Evolutionary conservation across 2,113 vertebrate species (phyloP).

Genomic region (Vidua chalybeata): DNA sequence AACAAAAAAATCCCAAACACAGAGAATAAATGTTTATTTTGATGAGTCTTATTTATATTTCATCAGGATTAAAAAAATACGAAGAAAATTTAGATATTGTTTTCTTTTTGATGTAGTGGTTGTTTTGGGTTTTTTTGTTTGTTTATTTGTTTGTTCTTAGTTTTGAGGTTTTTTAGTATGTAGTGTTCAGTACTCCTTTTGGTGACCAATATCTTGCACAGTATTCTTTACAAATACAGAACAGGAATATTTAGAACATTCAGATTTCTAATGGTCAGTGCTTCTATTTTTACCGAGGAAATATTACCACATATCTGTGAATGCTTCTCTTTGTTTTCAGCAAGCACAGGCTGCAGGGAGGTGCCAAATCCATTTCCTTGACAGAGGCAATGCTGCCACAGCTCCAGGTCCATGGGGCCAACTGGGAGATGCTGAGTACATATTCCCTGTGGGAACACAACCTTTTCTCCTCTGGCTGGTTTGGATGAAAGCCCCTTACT

Average conservation of each 20-base stretch:
- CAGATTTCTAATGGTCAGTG: not conserved
- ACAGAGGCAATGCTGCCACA: not conserved
- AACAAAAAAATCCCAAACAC: not conserved
- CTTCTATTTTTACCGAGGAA: not conserved
- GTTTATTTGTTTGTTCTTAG: not conserved
- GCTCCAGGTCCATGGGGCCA: not conserved
- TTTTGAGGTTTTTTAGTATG: not conserved
- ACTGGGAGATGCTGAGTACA: fast-evolving
- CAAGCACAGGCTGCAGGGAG: not conserved
- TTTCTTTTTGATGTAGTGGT: not conserved
- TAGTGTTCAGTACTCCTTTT: not conserved
- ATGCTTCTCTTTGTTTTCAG: not conserved
- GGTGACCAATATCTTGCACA: not conserved
- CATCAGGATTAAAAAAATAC: not conserved
- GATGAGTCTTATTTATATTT: not conserved
- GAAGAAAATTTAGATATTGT: not conserved
- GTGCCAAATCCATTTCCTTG: fast-evolving
- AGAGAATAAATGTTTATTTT: not conserved
- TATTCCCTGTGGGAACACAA: fast-evolving
- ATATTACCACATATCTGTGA: not conserved
- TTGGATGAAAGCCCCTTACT: not conserved
- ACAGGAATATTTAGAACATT: not conserved
- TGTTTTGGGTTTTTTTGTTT: not conserved
- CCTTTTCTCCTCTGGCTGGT: not conserved
- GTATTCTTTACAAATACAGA: not conserved